Percentiles rank a stretch among this genome's conserved stretches.
Evolutionary conservation across 1,140 invertebrate genomes (phyloP).

Genomic region (Venturia canescens): DNA sequence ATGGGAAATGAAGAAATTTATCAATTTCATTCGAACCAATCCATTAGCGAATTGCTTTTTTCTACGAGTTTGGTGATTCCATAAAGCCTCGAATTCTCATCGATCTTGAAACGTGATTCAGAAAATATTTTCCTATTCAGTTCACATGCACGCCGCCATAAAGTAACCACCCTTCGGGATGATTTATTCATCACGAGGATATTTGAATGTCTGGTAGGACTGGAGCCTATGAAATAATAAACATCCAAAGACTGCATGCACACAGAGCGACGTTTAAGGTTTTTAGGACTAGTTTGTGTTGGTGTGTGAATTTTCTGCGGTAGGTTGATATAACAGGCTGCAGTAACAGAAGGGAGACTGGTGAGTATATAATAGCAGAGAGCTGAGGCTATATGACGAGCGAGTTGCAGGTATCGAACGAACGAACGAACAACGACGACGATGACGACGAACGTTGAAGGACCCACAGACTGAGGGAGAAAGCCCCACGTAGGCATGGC

Average conservation of each 20-base stretch:
- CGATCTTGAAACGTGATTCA: no score
- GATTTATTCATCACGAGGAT: no score
- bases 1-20: no score
- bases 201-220: not conserved
- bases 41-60: no score
- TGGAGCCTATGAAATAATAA: not conserved
- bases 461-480: conserved; percentile 35
- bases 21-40: no score
- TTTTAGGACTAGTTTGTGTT: not conserved
- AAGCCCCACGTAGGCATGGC: conserved; percentile 55
- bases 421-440: conserved; percentile 35
- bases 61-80: no score
- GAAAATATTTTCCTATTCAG: not conserved
- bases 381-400: conserved; percentile 17
- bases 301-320: not conserved
- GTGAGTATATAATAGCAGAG: conserved; percentile 24
- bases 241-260: not conserved
- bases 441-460: conserved; percentile 26
- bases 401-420: conserved; percentile 51
- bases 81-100: no score
- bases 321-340: conserved; percentile 14
- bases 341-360: conserved; percentile 18
- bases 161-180: no score
- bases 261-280: no score
- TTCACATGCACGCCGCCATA: not conserved